Base-by-base conservation (phyloP, 2,888 invertebrate species). In the Timema podura region DNA sequence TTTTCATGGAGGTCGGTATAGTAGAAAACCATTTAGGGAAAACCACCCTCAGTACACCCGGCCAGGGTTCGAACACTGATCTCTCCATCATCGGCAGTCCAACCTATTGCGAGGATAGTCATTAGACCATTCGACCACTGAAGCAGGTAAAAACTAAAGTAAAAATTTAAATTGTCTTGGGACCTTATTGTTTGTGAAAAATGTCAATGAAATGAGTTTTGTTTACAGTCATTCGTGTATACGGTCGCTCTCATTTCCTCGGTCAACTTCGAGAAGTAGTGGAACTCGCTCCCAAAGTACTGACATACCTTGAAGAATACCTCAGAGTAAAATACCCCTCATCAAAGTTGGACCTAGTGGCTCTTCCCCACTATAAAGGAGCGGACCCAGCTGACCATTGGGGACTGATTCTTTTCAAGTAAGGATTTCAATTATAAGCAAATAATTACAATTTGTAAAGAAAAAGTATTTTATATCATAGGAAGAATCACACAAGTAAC, bases 341-440 rank as follows among this genome's bases (percentile, higher is more conserved):
- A 57, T 83, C 85, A 0, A 88, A 88, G 77, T 79, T 93, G 73
- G 91, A 93, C 78, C 81, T 92, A 3, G 84, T 93, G 0, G 91
- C 91, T 0, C 81, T 92, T 67, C 93, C 93, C 0, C 88, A 87
- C 73, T 88, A 90, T 74, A 85, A 86, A 73, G 88, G 89, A 0
- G 87, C 89, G 2, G 88, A 89, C 75, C 90, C 92, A 0, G 88
- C 89, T 5, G 92, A 92, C 76, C 90, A 88, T 77, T 93, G 92
- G 92, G 93, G 93, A 5, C 82, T 93, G 3, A 85, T 92, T 74
- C 83, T 91, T 51, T 91, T 92, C 79, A 91, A 88, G 92, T 92
- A 83, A 83, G 83, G 79, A 16, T 46, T 9, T 6, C 2, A 47
- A 47, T 15, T 66, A 48, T 47, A 16, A 48, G 7, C 10, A 48